A percentile compares a stretch with the other conserved stretches of the same genome.
Conservation (phyloP, 2,797 vertebrate genomes). For the Gambusia yucatana region DNA sequence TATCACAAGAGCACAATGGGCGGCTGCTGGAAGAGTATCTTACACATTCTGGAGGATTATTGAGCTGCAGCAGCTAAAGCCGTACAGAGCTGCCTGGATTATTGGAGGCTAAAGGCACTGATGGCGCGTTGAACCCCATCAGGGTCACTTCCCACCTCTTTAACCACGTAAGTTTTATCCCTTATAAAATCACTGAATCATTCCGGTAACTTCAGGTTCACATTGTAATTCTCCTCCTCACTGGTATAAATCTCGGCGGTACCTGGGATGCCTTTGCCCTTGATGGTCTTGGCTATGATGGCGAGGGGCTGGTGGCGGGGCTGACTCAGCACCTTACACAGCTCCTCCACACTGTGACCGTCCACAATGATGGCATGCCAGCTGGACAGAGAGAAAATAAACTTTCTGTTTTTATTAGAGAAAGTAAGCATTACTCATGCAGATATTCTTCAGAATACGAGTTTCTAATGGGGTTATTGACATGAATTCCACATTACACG, state of each 20-base stretch:
- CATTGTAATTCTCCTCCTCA: background rate
- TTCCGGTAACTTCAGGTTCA: background rate
- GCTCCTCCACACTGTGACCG: slow-evolving; percentile 93
- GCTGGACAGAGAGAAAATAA: slow-evolving; percentile 64
- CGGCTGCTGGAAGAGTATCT: slow-evolving; percentile 37
- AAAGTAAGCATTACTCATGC: background rate
- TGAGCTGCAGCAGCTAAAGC: slow-evolving; percentile 46
- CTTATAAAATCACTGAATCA: background rate
- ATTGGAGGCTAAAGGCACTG: slow-evolving; percentile 31
- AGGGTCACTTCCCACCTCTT: background rate
- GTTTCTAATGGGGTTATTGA: background rate
- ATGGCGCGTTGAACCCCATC: background rate
- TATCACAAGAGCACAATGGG: slow-evolving; percentile 48
- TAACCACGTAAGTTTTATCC: background rate
- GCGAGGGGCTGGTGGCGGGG: slow-evolving; percentile 89
- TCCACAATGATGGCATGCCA: slow-evolving; percentile 91
- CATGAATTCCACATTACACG: background rate
- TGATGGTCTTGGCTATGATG: slow-evolving; percentile 91
- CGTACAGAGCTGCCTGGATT: slow-evolving; percentile 54
- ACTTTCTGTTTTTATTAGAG: background rate
- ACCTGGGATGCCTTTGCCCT: slow-evolving; percentile 93
- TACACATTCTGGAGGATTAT: slow-evolving; percentile 75
- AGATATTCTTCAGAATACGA: background rate
- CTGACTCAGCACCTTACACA: slow-evolving; percentile 91
- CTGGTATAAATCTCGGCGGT: slow-evolving; percentile 20